A percentile compares a stretch with the other conserved stretches of the same genome.
Evolutionary conservation across 2,888 invertebrate genomes (phyloP).

Genomic region (Agrenia bidenticulata): DNA sequence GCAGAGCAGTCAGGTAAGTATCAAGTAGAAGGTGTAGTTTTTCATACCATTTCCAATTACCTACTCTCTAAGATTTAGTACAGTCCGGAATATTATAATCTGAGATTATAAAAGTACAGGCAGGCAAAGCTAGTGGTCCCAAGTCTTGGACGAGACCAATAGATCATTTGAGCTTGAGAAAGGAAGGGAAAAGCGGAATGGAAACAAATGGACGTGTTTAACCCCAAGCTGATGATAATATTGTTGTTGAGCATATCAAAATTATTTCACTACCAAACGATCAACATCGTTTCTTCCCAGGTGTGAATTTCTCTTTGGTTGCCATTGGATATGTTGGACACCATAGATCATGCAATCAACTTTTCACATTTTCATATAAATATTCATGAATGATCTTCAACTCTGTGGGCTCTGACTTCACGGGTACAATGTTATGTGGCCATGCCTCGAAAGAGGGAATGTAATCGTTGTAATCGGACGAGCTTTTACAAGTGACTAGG

Average conservation of each 20-base stretch:
- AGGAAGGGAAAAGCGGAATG: too few species aligned
- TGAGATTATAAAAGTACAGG: too few species aligned
- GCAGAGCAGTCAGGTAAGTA: too few species aligned
- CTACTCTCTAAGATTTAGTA: too few species aligned
- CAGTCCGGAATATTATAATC: too few species aligned
- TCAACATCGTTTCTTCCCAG: background rate
- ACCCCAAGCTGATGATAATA: conserved; percentile 4
- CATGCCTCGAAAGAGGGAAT: background rate
- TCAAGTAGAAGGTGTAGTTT: too few species aligned
- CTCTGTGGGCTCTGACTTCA: background rate
- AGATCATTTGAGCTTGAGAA: background rate
- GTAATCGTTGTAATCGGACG: background rate
- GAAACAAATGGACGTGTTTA: conserved; percentile 4
- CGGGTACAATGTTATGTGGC: background rate
- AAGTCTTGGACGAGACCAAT: too few species aligned
- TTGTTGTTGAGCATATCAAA: background rate
- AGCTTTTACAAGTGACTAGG: background rate
- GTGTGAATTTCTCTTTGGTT: conserved; percentile 1
- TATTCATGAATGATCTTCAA: conserved; percentile 7
- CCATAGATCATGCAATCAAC: background rate
- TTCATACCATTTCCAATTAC: too few species aligned
- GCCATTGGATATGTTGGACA: background rate
- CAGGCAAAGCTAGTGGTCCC: too few species aligned
- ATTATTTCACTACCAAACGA: background rate
- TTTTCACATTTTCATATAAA: background rate